Conservation (phyloP, 1,140 invertebrate species). For the Chironomus striatipennis region DNA sequence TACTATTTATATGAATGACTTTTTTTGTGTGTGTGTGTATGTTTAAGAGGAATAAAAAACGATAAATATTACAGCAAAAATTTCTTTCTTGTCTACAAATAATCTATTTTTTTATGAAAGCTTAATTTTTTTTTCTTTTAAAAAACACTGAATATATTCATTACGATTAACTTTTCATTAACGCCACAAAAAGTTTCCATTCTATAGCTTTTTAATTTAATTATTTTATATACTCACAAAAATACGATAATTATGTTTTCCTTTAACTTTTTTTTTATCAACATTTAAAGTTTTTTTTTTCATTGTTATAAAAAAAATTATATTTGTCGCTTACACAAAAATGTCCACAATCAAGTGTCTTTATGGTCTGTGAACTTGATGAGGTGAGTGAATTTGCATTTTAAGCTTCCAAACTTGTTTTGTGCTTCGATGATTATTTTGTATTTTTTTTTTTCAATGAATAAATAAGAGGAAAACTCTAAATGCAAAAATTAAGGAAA, state of each 20-base stretch:
- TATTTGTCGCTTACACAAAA: background rate
- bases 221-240: too few relatives aligned
- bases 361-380: too few relatives aligned
- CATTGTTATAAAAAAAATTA: background rate
- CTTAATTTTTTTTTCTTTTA: background rate
- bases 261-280: background rate
- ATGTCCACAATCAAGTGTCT: too few relatives aligned
- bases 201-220: too few relatives aligned
- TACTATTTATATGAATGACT: background rate
- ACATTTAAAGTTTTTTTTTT: slow-evolving; percentile 7
- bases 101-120: background rate
- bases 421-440: too few relatives aligned
- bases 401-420: too few relatives aligned
- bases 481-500: too few relatives aligned
- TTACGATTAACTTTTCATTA: slow-evolving; percentile 13
- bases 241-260: background rate
- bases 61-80: background rate
- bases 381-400: too few relatives aligned
- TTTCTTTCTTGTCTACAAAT: background rate
- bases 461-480: too few relatives aligned
- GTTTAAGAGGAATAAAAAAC: background rate
- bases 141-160: background rate
- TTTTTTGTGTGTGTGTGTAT: background rate
- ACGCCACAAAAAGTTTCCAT: background rate
- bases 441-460: too few relatives aligned